phyloP scores from a whole-genome alignment of 2,113 vertebrate species.

The Myotis lucifugus region DNA sequence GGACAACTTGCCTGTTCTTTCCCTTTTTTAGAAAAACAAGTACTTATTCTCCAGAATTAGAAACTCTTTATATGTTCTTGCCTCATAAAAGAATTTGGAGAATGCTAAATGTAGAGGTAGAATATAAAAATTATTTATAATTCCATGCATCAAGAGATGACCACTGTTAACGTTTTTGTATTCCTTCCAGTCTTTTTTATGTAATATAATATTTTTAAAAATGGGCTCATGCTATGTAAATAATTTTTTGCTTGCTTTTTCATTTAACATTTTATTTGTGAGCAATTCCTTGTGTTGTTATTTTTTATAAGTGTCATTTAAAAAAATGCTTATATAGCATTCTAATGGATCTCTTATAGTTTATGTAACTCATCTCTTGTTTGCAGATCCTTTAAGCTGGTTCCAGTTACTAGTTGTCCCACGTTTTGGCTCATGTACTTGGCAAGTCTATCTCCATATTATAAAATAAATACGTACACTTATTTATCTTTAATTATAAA shows the following conservation, averaged over 20 bases:
- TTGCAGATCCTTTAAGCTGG: conserved; percentile 57
- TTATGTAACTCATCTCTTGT: conserved; percentile 49
- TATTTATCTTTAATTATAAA: conserved; percentile 69
- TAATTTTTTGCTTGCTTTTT: conserved; percentile 50
- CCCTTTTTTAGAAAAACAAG: neutral
- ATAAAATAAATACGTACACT: conserved; percentile 55
- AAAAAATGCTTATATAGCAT: conserved; percentile 45
- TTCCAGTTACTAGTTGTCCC: conserved; percentile 45
- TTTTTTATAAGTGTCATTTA: conserved; percentile 53
- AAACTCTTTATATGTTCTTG: conserved; percentile 27
- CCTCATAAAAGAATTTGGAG: conserved; percentile 48
- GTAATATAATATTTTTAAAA: conserved; percentile 42
- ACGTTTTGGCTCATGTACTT: conserved; percentile 60
- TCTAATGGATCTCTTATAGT: conserved; percentile 51
- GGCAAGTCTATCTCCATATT: conserved; percentile 51
- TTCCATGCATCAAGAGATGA: neutral
- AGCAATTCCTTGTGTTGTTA: conserved; percentile 47
- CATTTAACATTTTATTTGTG: conserved; percentile 56
- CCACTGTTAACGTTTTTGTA: neutral
- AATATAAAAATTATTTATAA: conserved; percentile 48
- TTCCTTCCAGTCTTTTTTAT: neutral
- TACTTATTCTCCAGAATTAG: conserved; percentile 24
- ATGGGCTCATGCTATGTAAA: neutral
- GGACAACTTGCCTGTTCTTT: conserved; percentile 21
- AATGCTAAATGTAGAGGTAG: neutral